Evolutionary conservation across 1,140 invertebrate species (phyloP).

Genomic region (Meloidogyne hapla): DNA sequence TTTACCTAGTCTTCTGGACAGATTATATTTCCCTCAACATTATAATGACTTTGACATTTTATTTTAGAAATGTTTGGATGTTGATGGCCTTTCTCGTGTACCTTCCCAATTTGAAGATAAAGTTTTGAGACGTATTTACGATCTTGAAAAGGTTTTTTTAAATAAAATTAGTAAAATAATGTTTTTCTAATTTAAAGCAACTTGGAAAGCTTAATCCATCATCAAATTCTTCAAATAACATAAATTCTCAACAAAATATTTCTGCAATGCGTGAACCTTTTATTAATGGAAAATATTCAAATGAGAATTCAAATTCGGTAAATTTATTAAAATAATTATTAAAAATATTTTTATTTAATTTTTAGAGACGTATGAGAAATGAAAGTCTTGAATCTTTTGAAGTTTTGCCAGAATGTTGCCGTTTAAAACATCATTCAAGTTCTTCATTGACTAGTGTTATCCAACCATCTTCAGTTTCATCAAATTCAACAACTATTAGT

Average conservation of each 20-base stretch:
- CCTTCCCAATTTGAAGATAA: constrained; percentile 45
- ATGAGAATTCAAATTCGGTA: constrained; percentile 3
- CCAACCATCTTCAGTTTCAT: constrained; percentile 21
- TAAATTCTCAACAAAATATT: constrained; percentile 10
- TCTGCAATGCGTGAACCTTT: neutral
- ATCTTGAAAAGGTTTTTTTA: constrained; percentile 17
- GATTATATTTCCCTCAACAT: no score
- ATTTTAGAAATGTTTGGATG: constrained; percentile 4
- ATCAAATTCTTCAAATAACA: neutral
- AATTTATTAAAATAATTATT: neutral
- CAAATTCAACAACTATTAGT: constrained; percentile 21
- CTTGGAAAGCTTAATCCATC: constrained; percentile 19
- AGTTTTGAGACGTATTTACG: constrained; percentile 38
- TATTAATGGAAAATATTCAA: constrained; percentile 12
- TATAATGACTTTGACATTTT: no score
- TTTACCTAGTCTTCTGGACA: no score
- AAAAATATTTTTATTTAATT: neutral
- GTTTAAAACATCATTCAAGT: constrained; percentile 23
- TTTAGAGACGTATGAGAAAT: constrained; percentile 25
- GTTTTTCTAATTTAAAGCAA: constrained; percentile 15
- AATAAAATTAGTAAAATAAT: neutral
- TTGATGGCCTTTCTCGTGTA: constrained; percentile 37
- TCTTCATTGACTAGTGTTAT: constrained; percentile 23
- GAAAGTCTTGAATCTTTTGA: constrained; percentile 47
- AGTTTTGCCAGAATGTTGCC: constrained; percentile 28